Evolutionary conservation across 2,797 vertebrate genomes (phyloP).

Genomic region (Leptoclinus maculatus): DNA sequence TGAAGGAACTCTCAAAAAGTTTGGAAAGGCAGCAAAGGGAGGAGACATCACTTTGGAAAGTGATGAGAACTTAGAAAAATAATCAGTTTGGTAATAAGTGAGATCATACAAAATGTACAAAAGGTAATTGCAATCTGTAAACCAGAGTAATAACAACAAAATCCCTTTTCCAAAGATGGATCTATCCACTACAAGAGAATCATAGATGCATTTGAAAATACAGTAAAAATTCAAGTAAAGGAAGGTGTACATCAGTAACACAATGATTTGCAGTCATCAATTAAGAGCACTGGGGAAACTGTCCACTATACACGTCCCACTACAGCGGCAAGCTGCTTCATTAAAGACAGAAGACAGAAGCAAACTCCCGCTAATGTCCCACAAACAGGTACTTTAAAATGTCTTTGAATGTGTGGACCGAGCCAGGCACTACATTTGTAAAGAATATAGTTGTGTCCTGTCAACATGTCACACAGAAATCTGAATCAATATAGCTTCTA

Average conservation of each 20-base stretch:
- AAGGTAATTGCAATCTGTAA: constrained; percentile 63
- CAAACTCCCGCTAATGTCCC: constrained; percentile 30
- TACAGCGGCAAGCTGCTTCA: constrained; percentile 28
- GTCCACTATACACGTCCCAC: constrained; percentile 26
- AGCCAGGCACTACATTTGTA: constrained; percentile 23
- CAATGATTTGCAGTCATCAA: constrained; percentile 79
- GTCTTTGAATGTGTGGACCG: constrained; percentile 36
- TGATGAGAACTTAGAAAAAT: constrained; percentile 47
- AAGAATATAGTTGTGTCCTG: constrained; percentile 38
- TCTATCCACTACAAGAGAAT: constrained; percentile 66
- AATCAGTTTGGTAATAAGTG: constrained; percentile 55
- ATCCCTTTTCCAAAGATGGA: constrained; percentile 73
- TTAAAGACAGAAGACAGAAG: constrained; percentile 33
- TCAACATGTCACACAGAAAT: constrained; percentile 38
- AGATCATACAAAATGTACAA: constrained; percentile 69
- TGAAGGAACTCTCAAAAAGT: constrained; percentile 54
- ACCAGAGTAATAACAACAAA: constrained; percentile 52
- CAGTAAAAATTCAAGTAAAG: constrained; percentile 81
- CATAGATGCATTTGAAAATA: constrained; percentile 58
- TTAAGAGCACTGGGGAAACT: constrained; percentile 63
- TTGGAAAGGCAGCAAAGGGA: constrained; percentile 61
- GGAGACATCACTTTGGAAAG: constrained; percentile 47
- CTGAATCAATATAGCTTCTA: constrained; percentile 22
- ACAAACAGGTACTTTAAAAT: constrained; percentile 58
- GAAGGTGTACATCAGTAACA: constrained; percentile 76